These are phyloP conservation scores for Prosopocoilus inquinatus DNA, from an alignment of 2,888 invertebrate genomes.

Conservation along the genomic window DNA sequence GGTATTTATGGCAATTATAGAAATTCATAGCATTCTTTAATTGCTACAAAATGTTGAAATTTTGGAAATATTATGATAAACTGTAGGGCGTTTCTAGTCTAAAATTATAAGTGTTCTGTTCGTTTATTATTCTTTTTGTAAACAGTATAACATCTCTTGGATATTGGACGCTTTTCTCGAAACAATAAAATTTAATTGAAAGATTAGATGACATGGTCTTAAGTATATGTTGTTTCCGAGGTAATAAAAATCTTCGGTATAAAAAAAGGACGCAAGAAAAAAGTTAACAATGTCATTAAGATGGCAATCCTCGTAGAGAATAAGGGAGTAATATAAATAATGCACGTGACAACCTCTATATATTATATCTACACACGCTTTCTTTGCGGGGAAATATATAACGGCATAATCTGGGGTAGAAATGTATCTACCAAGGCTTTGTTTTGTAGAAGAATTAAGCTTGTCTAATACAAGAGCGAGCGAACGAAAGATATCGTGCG, in stretches of 20 bases:
- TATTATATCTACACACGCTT: conserved; percentile 46
- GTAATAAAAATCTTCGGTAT: not conserved
- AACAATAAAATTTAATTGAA: no score
- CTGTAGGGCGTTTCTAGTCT: no score
- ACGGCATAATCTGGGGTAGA: conserved; percentile 47
- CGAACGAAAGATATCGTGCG: conserved; percentile 25
- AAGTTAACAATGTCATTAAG: conserved; percentile 47
- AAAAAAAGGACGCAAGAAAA: conserved; percentile 22
- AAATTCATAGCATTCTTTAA: no score
- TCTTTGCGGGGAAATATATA: conserved; percentile 44
- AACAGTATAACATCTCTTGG: no score
- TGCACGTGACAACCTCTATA: conserved; percentile 47
- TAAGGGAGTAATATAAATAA: conserved; percentile 46
- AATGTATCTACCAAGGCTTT: conserved; percentile 46
- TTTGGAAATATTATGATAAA: no score
- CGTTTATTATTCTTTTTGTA: no score
- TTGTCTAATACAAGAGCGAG: conserved; percentile 43
- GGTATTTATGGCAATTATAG: no score
- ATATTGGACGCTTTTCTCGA: no score
- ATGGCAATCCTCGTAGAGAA: conserved; percentile 41
- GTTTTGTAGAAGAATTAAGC: conserved; percentile 50
- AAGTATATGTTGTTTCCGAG: no score
- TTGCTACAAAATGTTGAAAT: no score
- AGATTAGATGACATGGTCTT: no score
- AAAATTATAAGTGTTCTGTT: no score